Conservation (phyloP, 2,888 invertebrate genomes). For the Aphodius sticticus region DNA sequence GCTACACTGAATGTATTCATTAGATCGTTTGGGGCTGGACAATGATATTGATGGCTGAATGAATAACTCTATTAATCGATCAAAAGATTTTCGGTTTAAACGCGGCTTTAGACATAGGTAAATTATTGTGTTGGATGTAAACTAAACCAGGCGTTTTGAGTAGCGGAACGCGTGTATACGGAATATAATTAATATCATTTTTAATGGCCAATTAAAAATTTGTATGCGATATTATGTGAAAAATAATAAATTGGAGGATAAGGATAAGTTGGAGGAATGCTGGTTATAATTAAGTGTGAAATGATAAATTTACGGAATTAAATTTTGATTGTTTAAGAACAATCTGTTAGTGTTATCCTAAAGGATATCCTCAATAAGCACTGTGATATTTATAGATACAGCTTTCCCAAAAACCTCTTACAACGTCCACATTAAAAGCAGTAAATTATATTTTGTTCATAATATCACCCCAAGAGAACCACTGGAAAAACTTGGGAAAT, state of each 20-base stretch:
- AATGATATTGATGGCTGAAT: not conserved
- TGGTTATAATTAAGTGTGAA: not conserved
- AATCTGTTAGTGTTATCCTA: not conserved
- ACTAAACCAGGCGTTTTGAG: not conserved
- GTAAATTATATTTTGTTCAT: not conserved
- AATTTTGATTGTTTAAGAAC: not conserved
- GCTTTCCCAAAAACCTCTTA: not conserved
- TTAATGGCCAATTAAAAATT: not conserved
- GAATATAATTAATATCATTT: not conserved
- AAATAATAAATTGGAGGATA: not conserved
- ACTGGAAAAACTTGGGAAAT: not conserved
- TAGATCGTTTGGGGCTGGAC: not conserved
- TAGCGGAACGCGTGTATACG: not conserved
- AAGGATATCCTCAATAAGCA: no score
- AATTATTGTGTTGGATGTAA: not conserved
- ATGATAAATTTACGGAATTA: not conserved
- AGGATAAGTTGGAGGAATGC: not conserved
- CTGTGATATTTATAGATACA: not conserved
- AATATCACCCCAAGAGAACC: not conserved
- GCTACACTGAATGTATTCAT: not conserved
- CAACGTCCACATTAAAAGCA: not conserved
- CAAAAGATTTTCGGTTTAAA: not conserved
- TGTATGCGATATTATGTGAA: not conserved
- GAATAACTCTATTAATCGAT: not conserved
- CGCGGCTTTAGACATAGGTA: not conserved